phyloP scores from a whole-genome alignment of 2,113 vertebrate species.

The Ranitomeya imitator region DNA sequence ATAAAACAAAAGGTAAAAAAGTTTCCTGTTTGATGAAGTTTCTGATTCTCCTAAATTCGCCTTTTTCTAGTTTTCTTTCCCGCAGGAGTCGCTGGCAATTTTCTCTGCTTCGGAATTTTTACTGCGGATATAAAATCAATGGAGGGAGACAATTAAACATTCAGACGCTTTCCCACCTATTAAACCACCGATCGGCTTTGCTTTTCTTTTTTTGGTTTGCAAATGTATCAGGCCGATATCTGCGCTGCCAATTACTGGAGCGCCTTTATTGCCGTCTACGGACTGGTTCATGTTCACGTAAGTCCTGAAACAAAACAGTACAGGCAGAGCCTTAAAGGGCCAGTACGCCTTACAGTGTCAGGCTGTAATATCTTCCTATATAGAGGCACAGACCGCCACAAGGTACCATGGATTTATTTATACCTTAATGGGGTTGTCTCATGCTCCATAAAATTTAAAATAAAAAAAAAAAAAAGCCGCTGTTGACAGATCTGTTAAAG shows the following conservation, averaged over 20 bases:
- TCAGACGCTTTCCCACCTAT: slow-evolving; percentile 23
- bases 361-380: too few relatives aligned
- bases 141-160: slow-evolving; percentile 15
- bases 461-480: too few relatives aligned
- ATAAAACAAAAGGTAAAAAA: neutral
- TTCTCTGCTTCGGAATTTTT: slow-evolving; percentile 20
- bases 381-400: too few relatives aligned
- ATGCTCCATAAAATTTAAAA: too few relatives aligned
- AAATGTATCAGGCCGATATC: neutral
- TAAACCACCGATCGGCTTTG: neutral
- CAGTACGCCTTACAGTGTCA: neutral
- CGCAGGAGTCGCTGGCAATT: neutral
- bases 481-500: too few relatives aligned
- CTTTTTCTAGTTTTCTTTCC: neutral
- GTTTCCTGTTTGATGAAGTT: neutral
- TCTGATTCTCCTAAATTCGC: neutral
- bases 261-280: neutral
- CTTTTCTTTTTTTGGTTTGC: neutral
- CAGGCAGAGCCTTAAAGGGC: neutral
- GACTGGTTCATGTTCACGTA: neutral
- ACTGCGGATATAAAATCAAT: slow-evolving; percentile 33
- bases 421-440: too few relatives aligned
- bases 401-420: too few relatives aligned
- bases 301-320: neutral
- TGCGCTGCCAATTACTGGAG: slow-evolving; percentile 11